phyloP scores from a whole-genome alignment of 1,140 invertebrate species.

The Drosophila repleta region DNA sequence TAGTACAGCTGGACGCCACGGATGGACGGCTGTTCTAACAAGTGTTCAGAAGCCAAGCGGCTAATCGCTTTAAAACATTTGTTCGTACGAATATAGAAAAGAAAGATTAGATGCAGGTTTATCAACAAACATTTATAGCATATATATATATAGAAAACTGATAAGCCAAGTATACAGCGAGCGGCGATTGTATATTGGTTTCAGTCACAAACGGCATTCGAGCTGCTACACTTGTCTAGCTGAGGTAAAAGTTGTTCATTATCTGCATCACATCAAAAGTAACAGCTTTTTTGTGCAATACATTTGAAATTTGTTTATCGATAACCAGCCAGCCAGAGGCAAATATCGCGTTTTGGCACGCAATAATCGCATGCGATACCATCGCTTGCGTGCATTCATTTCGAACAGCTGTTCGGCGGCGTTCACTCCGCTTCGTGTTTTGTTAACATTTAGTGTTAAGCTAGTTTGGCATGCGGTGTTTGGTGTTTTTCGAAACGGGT shows the following conservation, averaged over 20 bases:
- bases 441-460: constrained; percentile 20
- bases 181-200: constrained; percentile 11
- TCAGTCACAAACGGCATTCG: constrained; percentile 56
- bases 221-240: constrained; percentile 58
- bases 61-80: background rate
- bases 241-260: constrained; percentile 12
- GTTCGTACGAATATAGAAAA: background rate
- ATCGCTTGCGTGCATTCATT: constrained; percentile 3
- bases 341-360: constrained; percentile 7
- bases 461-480: constrained; percentile 35
- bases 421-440: constrained; percentile 21
- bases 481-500: constrained; percentile 49
- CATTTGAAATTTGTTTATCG: background rate
- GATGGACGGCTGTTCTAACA: background rate
- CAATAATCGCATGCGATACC: constrained; percentile 17
- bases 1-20: background rate
- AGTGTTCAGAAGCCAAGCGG: background rate
- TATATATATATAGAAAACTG: constrained; percentile 6
- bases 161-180: constrained; percentile 44
- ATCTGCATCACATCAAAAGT: too few relatives aligned
- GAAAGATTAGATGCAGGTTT: background rate
- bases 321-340: background rate
- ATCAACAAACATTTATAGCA: background rate
- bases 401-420: constrained; percentile 29
- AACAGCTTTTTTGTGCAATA: too few relatives aligned